A percentile compares a stretch with the other conserved stretches of the same genome.
Conservation (phyloP, 2,888 invertebrate genomes). For the Drosophila percnosoma region DNA sequence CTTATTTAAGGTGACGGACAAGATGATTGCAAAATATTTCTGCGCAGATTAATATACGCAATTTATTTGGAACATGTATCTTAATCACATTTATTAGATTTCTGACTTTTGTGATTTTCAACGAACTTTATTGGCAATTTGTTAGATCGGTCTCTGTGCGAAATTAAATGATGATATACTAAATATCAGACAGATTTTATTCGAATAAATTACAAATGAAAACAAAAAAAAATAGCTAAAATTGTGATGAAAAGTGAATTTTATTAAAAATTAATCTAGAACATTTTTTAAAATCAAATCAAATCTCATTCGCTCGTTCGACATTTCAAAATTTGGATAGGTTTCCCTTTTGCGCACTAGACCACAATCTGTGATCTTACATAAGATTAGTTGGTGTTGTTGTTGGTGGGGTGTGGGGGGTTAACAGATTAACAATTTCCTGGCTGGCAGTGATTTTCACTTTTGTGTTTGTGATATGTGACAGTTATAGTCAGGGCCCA, state of each 20-base stretch:
- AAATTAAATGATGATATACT: not conserved
- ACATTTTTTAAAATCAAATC: not conserved
- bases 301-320: not conserved
- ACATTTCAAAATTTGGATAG: not conserved
- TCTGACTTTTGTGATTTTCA: conserved; percentile 10
- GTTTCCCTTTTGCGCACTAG: conserved; percentile 5
- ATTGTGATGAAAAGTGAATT: not conserved
- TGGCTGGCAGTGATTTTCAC: conserved; percentile 50
- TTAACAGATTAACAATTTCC: conserved; percentile 40
- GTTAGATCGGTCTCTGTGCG: not conserved
- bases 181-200: not conserved
- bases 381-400: conserved; percentile 32
- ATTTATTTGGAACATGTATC: conserved; percentile 42
- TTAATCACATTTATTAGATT: conserved; percentile 20
- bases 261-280: not conserved
- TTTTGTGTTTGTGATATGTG: conserved; percentile 53
- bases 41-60: conserved; percentile 41
- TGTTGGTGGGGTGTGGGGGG: not conserved
- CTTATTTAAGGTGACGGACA: conserved; percentile 61
- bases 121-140: conserved; percentile 14
- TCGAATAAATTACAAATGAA: not conserved
- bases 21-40: conserved; percentile 49
- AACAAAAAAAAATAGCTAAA: not conserved
- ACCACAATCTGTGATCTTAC: conserved; percentile 26
- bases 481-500: conserved; percentile 51